Conservation (phyloP, 2,888 invertebrate species). For the Pollenia labialis region DNA sequence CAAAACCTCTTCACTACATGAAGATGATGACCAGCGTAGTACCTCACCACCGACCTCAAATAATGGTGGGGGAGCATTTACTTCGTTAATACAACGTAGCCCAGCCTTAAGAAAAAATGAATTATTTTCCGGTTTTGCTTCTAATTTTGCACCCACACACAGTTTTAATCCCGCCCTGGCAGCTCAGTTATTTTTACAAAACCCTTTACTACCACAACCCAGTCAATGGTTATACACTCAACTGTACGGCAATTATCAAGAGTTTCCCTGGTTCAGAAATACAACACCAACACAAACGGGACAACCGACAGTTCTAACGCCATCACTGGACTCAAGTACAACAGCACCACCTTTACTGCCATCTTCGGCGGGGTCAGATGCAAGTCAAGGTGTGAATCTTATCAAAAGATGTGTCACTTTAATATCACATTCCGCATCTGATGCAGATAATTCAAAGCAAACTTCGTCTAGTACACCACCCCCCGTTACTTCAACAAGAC, state of each 20-base stretch:
- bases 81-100: conserved; percentile 83
- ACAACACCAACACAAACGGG: conserved; percentile 78
- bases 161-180: conserved; percentile 87
- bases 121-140: conserved; percentile 84
- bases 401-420: conserved; percentile 83
- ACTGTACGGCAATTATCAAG: conserved; percentile 88
- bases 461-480: conserved; percentile 83
- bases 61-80: conserved; percentile 82
- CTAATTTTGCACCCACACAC: conserved; percentile 82
- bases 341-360: conserved; percentile 50
- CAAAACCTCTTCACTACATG: conserved; percentile 85
- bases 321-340: conserved; percentile 43
- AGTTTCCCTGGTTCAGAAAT: conserved; percentile 88
- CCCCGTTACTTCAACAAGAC: conserved; percentile 84
- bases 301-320: conserved; percentile 59
- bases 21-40: conserved; percentile 81
- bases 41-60: conserved; percentile 80
- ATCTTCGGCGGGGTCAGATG: conserved; percentile 65
- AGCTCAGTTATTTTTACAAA: conserved; percentile 90
- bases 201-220: conserved; percentile 90
- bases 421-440: conserved; percentile 82
- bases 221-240: conserved; percentile 92
- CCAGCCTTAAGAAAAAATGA: conserved; percentile 77
- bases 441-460: conserved; percentile 81
- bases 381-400: conserved; percentile 81